These are phyloP conservation scores for Ctena decussata DNA, from an alignment of 2,888 invertebrate species.

Conservation along the genomic window DNA sequence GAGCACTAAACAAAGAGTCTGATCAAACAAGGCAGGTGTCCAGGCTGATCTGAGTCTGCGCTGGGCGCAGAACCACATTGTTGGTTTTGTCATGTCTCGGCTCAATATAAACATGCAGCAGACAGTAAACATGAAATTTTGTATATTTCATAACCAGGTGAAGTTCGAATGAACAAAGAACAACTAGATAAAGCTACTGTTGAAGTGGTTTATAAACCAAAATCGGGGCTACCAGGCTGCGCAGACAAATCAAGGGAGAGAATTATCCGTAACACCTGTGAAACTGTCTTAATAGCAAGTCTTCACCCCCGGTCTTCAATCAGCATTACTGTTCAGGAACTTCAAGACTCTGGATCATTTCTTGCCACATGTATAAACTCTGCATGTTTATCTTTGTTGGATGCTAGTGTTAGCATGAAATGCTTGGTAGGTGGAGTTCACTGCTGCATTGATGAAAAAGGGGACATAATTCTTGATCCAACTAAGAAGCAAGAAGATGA, in stretches of 20 bases:
- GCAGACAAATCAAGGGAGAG: slow-evolving; percentile 92
- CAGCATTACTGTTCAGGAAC: slow-evolving; percentile 93
- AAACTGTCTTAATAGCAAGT: slow-evolving; percentile 91
- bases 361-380: slow-evolving; percentile 94
- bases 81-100: too few species aligned
- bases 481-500: slow-evolving; percentile 87
- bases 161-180: slow-evolving; percentile 92
- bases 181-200: slow-evolving; percentile 93
- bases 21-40: too few species aligned
- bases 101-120: too few species aligned
- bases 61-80: too few species aligned
- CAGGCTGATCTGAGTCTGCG: too few species aligned
- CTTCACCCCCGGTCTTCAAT: slow-evolving; percentile 94
- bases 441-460: slow-evolving; percentile 90
- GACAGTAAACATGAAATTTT: too few species aligned
- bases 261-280: slow-evolving; percentile 92
- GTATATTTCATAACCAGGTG: too few species aligned
- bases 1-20: too few species aligned
- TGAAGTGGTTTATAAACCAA: slow-evolving; percentile 93
- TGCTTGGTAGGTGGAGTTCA: slow-evolving; percentile 93
- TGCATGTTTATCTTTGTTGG: slow-evolving; percentile 93
- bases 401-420: slow-evolving; percentile 94
- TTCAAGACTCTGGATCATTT: slow-evolving; percentile 91
- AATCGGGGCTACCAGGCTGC: slow-evolving; percentile 92
- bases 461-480: slow-evolving; percentile 91